Percentiles rank a stretch among this genome's conserved stretches.
phyloP scores from a whole-genome alignment of 1,140 invertebrate genomes.

The Pseudomyrmex cubaensis region DNA sequence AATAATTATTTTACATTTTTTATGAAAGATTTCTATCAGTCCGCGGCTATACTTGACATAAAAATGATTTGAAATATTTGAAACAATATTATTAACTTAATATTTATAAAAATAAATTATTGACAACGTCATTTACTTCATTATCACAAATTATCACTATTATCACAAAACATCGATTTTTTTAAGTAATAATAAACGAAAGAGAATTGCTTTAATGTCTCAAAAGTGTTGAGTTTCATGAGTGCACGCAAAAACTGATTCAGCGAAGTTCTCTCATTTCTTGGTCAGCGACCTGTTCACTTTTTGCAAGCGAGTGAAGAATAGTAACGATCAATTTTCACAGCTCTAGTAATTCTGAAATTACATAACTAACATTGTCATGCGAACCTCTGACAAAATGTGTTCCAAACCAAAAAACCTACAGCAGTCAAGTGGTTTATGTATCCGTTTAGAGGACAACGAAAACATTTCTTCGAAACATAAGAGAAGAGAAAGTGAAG shows the following conservation, averaged over 20 bases:
- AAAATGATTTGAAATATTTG: background rate
- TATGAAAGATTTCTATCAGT: background rate
- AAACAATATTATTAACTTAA: background rate
- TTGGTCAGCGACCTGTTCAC: background rate
- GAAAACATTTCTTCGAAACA: slow-evolving; percentile 1
- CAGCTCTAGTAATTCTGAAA: background rate
- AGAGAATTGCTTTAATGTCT: background rate
- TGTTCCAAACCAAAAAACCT: background rate
- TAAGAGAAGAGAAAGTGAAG: slow-evolving; percentile 40
- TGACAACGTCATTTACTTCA: background rate
- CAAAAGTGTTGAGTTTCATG: background rate
- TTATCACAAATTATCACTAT: too few species aligned
- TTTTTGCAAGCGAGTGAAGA: background rate
- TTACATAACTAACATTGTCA: background rate
- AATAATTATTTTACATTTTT: background rate
- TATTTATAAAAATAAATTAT: background rate
- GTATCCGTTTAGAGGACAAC: background rate
- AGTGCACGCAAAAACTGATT: background rate
- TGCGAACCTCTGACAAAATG: background rate
- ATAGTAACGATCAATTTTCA: background rate
- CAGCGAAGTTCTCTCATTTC: background rate
- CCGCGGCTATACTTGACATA: background rate
- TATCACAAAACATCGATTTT: background rate
- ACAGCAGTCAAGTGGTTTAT: background rate
- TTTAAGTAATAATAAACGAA: background rate